These are phyloP conservation scores for Platichthys stellatus DNA, from an alignment of 2,113 vertebrate genomes.

Conservation along the genomic window DNA sequence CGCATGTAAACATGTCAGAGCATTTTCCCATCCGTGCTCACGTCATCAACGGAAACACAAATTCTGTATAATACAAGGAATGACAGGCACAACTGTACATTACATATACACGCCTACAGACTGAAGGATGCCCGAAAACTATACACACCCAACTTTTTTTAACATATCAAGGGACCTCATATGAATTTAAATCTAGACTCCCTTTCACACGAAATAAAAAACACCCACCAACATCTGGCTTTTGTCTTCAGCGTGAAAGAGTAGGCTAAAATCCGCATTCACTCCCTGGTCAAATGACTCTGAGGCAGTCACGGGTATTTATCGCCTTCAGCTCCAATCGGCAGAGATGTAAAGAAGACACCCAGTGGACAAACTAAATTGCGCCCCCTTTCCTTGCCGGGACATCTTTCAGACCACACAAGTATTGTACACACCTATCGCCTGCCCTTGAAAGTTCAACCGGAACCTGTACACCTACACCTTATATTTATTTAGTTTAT, in stretches of 20 bases:
- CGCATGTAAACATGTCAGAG: conserved; percentile 5
- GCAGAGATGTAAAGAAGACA: neutral
- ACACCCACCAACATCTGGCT: conserved; percentile 12
- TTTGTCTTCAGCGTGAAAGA: conserved; percentile 4
- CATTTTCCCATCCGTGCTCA: neutral
- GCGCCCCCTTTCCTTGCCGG: neutral
- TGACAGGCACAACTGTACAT: neutral
- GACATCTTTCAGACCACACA: neutral
- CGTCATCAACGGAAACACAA: neutral
- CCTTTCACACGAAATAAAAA: neutral
- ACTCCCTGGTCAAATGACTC: neutral
- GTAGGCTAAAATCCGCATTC: neutral
- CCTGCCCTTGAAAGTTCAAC: neutral
- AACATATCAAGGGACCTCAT: neutral
- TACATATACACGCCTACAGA: neutral
- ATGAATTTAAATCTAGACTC: neutral
- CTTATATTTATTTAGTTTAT: neutral
- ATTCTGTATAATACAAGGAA: neutral
- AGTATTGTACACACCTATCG: neutral
- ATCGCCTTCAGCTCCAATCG: neutral
- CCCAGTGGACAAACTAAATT: neutral
- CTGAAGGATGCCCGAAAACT: neutral
- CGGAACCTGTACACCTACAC: neutral
- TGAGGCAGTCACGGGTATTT: neutral
- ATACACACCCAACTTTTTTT: neutral